Percentiles rank a stretch among this genome's conserved stretches.
Evolutionary conservation across 2,797 vertebrate species (phyloP).

Genomic region (Pelobates cultripes): DNA sequence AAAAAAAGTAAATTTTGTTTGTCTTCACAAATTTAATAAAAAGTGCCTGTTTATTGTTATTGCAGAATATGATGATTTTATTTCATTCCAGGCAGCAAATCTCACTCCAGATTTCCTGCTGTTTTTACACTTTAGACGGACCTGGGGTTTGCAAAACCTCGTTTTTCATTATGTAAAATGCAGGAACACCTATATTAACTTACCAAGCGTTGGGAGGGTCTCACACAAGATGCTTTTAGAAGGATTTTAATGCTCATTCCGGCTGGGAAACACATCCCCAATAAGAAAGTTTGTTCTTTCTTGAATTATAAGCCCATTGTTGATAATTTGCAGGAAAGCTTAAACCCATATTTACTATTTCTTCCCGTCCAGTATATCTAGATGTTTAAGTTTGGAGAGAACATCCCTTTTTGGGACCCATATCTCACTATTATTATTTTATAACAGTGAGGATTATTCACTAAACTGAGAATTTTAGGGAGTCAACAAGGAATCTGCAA

Average conservation of each 20-base stretch:
- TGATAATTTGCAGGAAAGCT: background rate
- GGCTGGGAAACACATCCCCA: slow-evolving; percentile 3
- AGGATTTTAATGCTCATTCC: slow-evolving; percentile 8
- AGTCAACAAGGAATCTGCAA: too few species aligned
- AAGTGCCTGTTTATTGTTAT: slow-evolving; percentile 1
- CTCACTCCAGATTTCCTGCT: slow-evolving; percentile 11
- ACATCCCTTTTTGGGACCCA: too few species aligned
- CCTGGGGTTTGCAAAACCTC: background rate
- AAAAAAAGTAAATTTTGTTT: background rate
- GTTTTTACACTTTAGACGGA: background rate
- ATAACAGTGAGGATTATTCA: too few species aligned
- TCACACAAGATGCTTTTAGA: background rate
- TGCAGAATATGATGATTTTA: slow-evolving; percentile 7
- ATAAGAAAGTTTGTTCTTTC: background rate
- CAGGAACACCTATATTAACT: slow-evolving; percentile 3
- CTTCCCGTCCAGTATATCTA: too few species aligned
- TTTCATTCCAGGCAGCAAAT: background rate
- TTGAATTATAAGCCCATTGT: background rate
- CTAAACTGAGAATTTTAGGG: too few species aligned
- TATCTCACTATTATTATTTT: too few species aligned
- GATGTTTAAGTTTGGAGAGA: too few species aligned
- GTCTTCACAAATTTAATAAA: slow-evolving; percentile 8
- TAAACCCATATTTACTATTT: too few species aligned
- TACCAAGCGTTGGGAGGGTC: background rate
- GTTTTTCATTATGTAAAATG: background rate